phyloP scores from a whole-genome alignment of 1,140 invertebrate species.

The Reticulitermes speratus region DNA sequence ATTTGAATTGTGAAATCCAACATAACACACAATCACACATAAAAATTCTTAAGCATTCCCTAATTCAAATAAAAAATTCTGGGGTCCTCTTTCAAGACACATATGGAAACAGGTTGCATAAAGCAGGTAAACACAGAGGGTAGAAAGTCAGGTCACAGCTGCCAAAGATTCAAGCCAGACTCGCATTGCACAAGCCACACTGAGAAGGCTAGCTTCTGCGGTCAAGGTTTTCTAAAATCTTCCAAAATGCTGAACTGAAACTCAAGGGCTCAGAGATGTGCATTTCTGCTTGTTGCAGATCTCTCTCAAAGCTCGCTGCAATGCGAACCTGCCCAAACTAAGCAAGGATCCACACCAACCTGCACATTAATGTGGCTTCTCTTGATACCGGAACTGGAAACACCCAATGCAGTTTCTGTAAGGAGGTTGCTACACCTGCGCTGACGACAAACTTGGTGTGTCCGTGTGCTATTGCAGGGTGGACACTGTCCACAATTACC shows the following conservation, averaged over 20 bases:
- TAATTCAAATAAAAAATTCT: too few species aligned
- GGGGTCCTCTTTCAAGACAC: too few species aligned
- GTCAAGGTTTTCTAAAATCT: too few species aligned
- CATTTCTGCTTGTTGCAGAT: not conserved
- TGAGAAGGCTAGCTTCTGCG: too few species aligned
- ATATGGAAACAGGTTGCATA: too few species aligned
- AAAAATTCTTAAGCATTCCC: too few species aligned
- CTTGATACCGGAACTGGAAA: not conserved
- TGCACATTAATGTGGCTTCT: not conserved
- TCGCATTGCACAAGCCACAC: not conserved
- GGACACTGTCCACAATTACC: slow-evolving; percentile 30
- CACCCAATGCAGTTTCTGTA: not conserved
- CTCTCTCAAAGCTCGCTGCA: not conserved
- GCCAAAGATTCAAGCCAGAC: not conserved
- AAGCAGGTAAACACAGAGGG: not conserved
- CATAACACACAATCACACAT: too few species aligned
- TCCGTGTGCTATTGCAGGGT: slow-evolving; percentile 24
- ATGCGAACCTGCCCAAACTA: not conserved
- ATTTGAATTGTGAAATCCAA: too few species aligned
- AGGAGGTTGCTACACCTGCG: slow-evolving; percentile 26
- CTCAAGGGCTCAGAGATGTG: too few species aligned
- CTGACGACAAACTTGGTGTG: slow-evolving; percentile 32
- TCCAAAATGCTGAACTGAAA: too few species aligned
- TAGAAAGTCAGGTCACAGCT: not conserved
- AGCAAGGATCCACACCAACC: not conserved